These are phyloP conservation scores for Crotalus horridus DNA, from an alignment of 2,113 vertebrate genomes.

Conservation along the genomic window DNA sequence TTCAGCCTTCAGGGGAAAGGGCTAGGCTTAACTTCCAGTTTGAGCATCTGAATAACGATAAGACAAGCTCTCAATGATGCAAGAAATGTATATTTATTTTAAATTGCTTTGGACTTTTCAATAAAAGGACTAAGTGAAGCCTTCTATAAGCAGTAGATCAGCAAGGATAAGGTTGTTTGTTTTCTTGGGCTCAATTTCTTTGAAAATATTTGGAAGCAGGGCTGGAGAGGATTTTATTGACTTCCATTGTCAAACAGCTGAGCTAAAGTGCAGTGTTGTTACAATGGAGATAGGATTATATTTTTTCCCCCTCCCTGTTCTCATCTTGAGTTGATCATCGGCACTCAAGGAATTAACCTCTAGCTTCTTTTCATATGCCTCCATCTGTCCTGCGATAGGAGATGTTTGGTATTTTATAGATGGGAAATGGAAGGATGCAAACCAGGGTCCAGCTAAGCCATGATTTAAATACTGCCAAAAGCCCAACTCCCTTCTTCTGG, in stretches of 20 bases:
- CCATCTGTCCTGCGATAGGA: neutral
- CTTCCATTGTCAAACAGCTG: neutral
- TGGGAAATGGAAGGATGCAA: neutral
- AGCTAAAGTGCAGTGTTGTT: neutral
- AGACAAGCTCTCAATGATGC: neutral
- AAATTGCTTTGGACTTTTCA: neutral
- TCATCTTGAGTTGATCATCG: neutral
- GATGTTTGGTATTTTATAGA: neutral
- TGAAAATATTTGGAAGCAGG: neutral
- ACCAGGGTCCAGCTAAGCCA: neutral
- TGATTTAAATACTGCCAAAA: neutral
- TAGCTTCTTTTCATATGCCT: neutral
- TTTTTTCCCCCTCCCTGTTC: too few relatives aligned
- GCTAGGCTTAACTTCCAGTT: neutral
- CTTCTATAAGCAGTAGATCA: neutral
- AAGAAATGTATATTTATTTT: neutral
- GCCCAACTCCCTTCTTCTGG: neutral
- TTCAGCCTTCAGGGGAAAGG: neutral
- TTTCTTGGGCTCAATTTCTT: neutral
- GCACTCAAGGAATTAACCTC: neutral
- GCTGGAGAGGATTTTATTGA: neutral
- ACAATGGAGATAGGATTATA: neutral
- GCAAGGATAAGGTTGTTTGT: neutral
- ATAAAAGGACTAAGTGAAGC: neutral
- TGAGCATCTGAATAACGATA: too few relatives aligned